Evolutionary conservation across 2,797 vertebrate species (phyloP), one percentile per base, ranked within the genome.

Genomic region (Saxicola maurus): DNA sequence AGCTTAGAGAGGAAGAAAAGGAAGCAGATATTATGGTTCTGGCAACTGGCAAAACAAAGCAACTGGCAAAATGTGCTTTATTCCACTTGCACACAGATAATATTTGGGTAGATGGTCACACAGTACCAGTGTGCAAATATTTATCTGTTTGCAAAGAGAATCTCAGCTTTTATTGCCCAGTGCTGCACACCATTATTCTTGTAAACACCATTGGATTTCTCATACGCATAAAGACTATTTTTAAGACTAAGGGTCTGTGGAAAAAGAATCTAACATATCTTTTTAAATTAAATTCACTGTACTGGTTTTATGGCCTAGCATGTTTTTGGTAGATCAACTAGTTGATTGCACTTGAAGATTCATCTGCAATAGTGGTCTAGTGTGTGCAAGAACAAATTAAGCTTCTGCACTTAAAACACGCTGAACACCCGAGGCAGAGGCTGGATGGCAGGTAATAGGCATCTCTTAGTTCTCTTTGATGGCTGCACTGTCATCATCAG

Each of bases 61-160:
- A 82, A 92, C 79, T 92, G 85, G 82, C 20, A 4, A 87, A 91
- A 92, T 61, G 65, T 60, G 51, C 65, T 82, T 42, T 85, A 19
- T 91, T 93, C 40, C 53, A 30, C 78, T 21, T 74, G 89, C 62
- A 71, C 66, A 78, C 61, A 85, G 72, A 93, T 85, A 92, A 83
- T 94, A 76, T 90, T 95, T 94, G 89, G 95, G 93, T 95, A 89
- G 75, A 92, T 89, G 93, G 84, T 79, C 93, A 91, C 87, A 83
- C 84, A 93, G 74, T 92, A 87, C 71, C 61, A 86, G 62, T 57
- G 72, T 80, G 82, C 87, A 96, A 96, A 96, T 95, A 96, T 93
- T 94, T 94, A 90, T 95, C 89, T 94, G 73, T 95, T 93, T 94
- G 93, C 81, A 38, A 92, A 95, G 80, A 91, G 74, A 92, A 66